phyloP scores from a whole-genome alignment of 1,140 invertebrate genomes.

The Cardiocondyla obscurior region DNA sequence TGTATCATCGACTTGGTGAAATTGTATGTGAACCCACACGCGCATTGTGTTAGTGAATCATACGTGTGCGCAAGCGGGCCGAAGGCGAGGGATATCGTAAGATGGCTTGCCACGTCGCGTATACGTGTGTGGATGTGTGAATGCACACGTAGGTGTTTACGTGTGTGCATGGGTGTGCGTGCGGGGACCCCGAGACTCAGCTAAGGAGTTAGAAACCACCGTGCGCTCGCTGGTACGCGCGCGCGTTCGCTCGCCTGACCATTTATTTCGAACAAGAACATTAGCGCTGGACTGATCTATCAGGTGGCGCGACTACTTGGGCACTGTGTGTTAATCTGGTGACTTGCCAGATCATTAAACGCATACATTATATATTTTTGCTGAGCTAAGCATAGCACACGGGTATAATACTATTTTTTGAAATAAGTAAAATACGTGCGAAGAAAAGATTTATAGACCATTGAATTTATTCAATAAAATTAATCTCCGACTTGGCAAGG shows the following conservation, averaged over 20 bases:
- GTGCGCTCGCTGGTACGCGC: slow-evolving; percentile 38
- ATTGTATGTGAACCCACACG: slow-evolving; percentile 74
- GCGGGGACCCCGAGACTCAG: slow-evolving; percentile 43
- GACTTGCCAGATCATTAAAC: slow-evolving; percentile 11
- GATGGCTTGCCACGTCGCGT: slow-evolving; percentile 38
- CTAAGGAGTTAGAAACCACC: slow-evolving; percentile 69
- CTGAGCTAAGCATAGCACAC: too few relatives aligned
- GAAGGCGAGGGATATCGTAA: slow-evolving; percentile 32
- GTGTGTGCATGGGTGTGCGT: slow-evolving; percentile 35
- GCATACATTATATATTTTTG: slow-evolving; percentile 23
- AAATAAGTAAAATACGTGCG: not conserved
- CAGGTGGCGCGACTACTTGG: slow-evolving; percentile 71
- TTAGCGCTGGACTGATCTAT: slow-evolving; percentile 66
- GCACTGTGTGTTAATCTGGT: slow-evolving; percentile 1
- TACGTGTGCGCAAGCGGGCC: slow-evolving; percentile 39
- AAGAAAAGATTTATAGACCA: not conserved
- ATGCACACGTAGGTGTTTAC: slow-evolving; percentile 41
- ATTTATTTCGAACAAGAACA: slow-evolving; percentile 76
- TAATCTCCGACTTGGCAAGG: not conserved
- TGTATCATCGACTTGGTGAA: slow-evolving; percentile 59
- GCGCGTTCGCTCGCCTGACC: slow-evolving; percentile 54
- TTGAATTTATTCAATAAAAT: not conserved
- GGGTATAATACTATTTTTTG: not conserved
- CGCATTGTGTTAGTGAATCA: slow-evolving; percentile 60
- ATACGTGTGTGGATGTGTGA: slow-evolving; percentile 26